These are phyloP conservation scores for Crotalus tigris DNA, from an alignment of 2,113 vertebrate genomes.

Conservation along the genomic window DNA sequence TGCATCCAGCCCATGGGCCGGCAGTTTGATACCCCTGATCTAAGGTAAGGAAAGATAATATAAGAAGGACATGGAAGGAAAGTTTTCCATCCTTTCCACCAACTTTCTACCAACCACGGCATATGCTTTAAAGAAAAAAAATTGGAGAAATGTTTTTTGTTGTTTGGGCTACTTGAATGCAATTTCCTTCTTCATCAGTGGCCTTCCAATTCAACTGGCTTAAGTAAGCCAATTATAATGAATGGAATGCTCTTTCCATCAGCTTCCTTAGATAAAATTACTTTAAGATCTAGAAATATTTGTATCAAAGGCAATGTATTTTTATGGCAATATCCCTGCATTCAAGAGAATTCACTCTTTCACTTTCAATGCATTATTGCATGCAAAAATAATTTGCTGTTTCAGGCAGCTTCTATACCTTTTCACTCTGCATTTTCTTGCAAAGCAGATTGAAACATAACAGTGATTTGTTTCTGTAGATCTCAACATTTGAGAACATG, in stretches of 20 bases:
- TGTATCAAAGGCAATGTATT: background rate
- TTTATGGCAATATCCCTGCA: background rate
- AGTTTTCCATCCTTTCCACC: background rate
- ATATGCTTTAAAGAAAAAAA: background rate
- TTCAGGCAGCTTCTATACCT: background rate
- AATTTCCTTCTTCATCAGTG: background rate
- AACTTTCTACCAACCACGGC: background rate
- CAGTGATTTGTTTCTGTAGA: background rate
- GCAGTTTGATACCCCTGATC: no score
- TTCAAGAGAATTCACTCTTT: background rate
- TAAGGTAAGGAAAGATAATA: background rate
- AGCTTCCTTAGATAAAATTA: background rate
- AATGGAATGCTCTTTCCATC: background rate
- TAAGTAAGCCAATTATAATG: background rate
- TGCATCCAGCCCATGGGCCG: no score
- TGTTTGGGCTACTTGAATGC: background rate
- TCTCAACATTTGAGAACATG: background rate
- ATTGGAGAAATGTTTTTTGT: background rate
- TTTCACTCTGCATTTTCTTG: background rate
- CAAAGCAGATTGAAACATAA: background rate
- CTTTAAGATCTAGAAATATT: background rate
- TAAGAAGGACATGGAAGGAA: background rate
- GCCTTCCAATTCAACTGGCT: background rate
- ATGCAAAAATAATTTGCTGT: background rate
- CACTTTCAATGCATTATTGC: background rate